These are phyloP conservation scores for Drosophila borealis DNA, from an alignment of 2,888 invertebrate genomes.

Conservation along the genomic window DNA sequence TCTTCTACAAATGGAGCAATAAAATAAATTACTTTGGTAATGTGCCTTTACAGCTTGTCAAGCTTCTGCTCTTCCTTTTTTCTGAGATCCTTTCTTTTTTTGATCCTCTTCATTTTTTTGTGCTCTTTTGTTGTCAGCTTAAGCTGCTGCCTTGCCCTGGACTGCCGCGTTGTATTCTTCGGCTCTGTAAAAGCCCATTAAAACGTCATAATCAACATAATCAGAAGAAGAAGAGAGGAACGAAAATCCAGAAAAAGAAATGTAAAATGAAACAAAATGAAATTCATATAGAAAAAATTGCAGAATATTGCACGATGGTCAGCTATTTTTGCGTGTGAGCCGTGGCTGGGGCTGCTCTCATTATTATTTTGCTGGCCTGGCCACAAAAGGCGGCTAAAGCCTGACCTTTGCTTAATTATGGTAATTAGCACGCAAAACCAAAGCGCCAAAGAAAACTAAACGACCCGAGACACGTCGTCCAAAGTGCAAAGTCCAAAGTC, in stretches of 20 bases:
- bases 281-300: conserved; percentile 21
- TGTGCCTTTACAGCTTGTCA: conserved; percentile 64
- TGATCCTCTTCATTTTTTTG: conserved; percentile 25
- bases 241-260: conserved; percentile 13
- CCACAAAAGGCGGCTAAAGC: conserved; percentile 78
- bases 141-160: conserved; percentile 45
- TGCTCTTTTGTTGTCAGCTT: conserved; percentile 69
- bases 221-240: conserved; percentile 51
- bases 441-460: conserved; percentile 53
- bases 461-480: conserved; percentile 53
- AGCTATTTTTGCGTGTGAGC: conserved; percentile 53
- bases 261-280: background rate
- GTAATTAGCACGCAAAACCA: conserved; percentile 72
- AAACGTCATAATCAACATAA: conserved; percentile 79
- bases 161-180: conserved; percentile 24
- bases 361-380: conserved; percentile 73
- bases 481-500: conserved; percentile 41
- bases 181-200: conserved; percentile 72
- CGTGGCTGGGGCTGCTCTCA: conserved; percentile 43
- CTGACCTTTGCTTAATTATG: conserved; percentile 81
- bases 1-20: conserved; percentile 6
- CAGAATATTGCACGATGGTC: conserved; percentile 59
- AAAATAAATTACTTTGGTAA: conserved; percentile 39
- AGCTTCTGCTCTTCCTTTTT: conserved; percentile 19
- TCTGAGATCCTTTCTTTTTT: background rate